A percentile compares a stretch with the other conserved stretches of the same genome.
Evolutionary conservation across 2,888 invertebrate genomes (phyloP).

Genomic region (Alitta virens): DNA sequence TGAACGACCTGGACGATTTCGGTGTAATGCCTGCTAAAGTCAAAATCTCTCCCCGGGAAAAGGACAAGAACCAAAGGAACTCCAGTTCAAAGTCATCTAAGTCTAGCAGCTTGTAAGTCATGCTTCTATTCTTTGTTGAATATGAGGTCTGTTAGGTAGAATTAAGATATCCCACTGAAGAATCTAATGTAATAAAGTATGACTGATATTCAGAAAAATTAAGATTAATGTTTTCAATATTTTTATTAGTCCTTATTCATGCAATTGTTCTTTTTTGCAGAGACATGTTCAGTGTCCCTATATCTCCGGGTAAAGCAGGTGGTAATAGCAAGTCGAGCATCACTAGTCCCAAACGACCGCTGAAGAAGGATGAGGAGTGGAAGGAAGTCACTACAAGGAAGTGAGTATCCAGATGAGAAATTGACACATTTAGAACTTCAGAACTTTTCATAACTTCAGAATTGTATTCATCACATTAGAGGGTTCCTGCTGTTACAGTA

Average conservation of each 20-base stretch:
- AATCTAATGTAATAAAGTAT: too few species aligned
- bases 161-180: too few species aligned
- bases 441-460: background rate
- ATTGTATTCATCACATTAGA: too few species aligned
- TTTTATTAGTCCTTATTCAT: too few species aligned
- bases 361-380: constrained; percentile 81
- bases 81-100: constrained; percentile 35
- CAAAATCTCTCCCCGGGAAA: constrained; percentile 38
- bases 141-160: too few species aligned
- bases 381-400: constrained; percentile 87
- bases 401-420: too few species aligned
- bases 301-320: constrained; percentile 14
- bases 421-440: too few species aligned
- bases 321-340: constrained; percentile 14
- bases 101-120: constrained; percentile 31
- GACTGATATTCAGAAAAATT: too few species aligned
- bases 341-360: constrained; percentile 48
- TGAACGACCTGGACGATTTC: constrained; percentile 55
- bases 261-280: constrained; percentile 2
- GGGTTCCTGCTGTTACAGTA: background rate
- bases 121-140: too few species aligned
- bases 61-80: constrained; percentile 37
- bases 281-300: constrained; percentile 9
- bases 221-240: too few species aligned
- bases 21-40: constrained; percentile 39